Percentiles rank a stretch among this genome's conserved stretches.
Conservation (phyloP, 2,888 invertebrate genomes). For the Dioctria linearis region DNA sequence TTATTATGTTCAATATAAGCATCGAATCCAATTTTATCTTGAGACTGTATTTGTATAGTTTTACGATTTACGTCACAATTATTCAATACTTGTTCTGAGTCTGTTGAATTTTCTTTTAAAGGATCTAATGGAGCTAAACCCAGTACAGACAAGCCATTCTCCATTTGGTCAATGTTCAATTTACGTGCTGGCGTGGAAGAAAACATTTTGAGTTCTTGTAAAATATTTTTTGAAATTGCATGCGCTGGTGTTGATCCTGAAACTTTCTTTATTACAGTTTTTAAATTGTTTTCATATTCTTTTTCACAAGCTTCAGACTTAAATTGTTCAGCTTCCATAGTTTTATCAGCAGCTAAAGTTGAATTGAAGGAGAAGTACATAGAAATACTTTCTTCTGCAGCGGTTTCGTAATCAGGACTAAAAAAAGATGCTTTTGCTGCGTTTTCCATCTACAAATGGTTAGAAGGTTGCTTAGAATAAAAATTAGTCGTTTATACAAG, state of each 20-base stretch:
- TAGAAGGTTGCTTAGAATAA: background rate
- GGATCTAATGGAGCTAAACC: slow-evolving; percentile 17
- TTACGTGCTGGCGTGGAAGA: slow-evolving; percentile 31
- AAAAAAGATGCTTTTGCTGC: background rate
- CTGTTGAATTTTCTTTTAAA: background rate
- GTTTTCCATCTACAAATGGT: background rate
- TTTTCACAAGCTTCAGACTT: background rate
- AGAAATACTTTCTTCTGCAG: slow-evolving; percentile 16
- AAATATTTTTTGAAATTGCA: background rate
- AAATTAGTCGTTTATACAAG: background rate
- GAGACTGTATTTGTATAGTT: background rate
- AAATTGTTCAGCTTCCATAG: slow-evolving; percentile 1
- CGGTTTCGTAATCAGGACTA: background rate
- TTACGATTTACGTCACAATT: background rate
- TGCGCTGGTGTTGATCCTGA: background rate
- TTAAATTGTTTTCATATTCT: background rate
- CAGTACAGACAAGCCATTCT: background rate
- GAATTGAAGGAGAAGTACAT: background rate
- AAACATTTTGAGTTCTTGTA: slow-evolving; percentile 14
- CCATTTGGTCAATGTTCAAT: background rate
- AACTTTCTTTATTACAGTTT: slow-evolving; percentile 7
- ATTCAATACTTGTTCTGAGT: background rate
- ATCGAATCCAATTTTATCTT: no score
- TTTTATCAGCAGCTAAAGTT: slow-evolving; percentile 6
- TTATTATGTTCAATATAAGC: no score